Percentiles rank a stretch among this genome's conserved stretches.
phyloP scores from a whole-genome alignment of 1,140 invertebrate species.

The Carposina sasakii region DNA sequence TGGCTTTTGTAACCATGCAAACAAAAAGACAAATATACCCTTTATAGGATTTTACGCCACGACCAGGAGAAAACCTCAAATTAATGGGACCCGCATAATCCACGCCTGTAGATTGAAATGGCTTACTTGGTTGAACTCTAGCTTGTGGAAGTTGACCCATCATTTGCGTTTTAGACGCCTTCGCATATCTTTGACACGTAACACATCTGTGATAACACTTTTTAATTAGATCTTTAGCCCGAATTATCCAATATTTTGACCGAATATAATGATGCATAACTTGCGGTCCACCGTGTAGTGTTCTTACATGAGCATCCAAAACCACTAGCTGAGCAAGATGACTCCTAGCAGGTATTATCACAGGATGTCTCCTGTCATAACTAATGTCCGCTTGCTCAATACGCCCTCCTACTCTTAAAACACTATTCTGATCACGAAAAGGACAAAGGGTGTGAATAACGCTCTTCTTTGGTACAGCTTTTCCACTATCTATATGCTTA shows the following conservation, averaged over 20 bases:
- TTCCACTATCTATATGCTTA: neutral
- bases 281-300: constrained; percentile 31
- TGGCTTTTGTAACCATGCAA: constrained; percentile 12
- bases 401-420: constrained; percentile 6
- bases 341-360: constrained; percentile 11
- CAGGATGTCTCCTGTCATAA: constrained; percentile 7
- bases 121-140: constrained; percentile 22
- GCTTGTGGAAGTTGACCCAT: constrained; percentile 32
- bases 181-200: constrained; percentile 16
- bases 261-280: constrained; percentile 23
- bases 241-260: constrained; percentile 33
- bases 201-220: constrained; percentile 22
- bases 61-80: constrained; percentile 9
- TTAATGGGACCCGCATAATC: constrained; percentile 39
- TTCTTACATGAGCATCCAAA: constrained; percentile 21
- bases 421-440: constrained; percentile 5
- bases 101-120: constrained; percentile 33
- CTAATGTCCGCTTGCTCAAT: neutral
- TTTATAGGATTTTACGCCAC: constrained; percentile 8
- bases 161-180: constrained; percentile 11
- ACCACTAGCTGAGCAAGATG: constrained; percentile 18
- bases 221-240: constrained; percentile 17
- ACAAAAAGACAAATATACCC: constrained; percentile 16
- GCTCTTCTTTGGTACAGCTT: constrained; percentile 4
- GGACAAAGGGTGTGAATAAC: constrained; percentile 5